A percentile compares a stretch with the other conserved stretches of the same genome.
These are phyloP conservation scores for Salvator merianae DNA, from an alignment of 2,113 vertebrate species.

Conservation along the genomic window DNA sequence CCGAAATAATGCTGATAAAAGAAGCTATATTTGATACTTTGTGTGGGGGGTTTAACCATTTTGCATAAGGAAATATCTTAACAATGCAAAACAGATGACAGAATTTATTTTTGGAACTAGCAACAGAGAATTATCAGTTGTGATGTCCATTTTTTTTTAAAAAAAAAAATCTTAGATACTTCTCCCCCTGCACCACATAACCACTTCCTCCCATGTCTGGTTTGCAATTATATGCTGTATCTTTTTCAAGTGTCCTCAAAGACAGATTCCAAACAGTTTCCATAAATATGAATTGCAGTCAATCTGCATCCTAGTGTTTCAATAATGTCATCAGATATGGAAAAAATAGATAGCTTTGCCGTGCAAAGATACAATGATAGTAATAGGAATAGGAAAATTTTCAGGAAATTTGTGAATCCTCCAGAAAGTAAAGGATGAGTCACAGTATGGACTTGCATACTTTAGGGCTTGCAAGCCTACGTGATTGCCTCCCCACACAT, in stretches of 20 bases:
- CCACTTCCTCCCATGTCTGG: rapidly evolving
- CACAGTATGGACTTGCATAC: too few species aligned
- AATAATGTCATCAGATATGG: constrained; percentile 24
- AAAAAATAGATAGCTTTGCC: constrained; percentile 6
- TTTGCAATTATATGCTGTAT: neutral
- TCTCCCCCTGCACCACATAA: neutral
- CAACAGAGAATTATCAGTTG: constrained; percentile 10
- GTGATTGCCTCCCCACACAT: too few species aligned
- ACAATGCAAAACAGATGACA: neutral
- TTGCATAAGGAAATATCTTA: neutral
- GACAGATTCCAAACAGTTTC: constrained; percentile 3
- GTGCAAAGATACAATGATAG: neutral
- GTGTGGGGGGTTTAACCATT: too few species aligned
- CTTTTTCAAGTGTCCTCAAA: neutral
- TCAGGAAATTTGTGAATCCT: too few species aligned
- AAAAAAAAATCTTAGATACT: neutral
- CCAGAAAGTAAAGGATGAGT: too few species aligned
- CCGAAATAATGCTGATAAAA: constrained; percentile 10
- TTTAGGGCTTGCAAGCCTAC: too few species aligned
- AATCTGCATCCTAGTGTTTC: neutral
- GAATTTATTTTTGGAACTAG: neutral
- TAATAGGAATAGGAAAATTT: neutral
- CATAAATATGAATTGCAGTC: constrained; percentile 25
- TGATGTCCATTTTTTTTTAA: constrained; percentile 1
- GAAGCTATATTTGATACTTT: neutral